Evolutionary conservation across 2,113 vertebrate species (phyloP).

Genomic region (Rallus limicola): DNA sequence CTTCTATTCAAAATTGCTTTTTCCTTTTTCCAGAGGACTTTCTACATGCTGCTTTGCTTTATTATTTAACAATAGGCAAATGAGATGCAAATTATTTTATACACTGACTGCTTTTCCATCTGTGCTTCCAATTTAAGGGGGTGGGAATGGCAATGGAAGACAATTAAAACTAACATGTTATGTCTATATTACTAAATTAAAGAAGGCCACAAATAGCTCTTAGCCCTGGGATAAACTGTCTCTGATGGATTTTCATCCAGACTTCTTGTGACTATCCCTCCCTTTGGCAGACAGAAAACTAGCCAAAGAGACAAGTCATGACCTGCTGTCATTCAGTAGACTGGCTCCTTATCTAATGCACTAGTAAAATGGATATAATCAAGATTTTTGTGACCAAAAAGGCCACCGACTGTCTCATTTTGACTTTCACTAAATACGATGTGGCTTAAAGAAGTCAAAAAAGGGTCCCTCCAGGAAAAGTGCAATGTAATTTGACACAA

Average conservation of each 20-base stretch:
- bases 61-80: constrained; percentile 50
- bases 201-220: background rate
- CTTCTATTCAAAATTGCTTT: background rate
- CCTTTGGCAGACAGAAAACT: background rate
- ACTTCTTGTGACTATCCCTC: background rate
- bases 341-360: background rate
- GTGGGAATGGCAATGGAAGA: background rate
- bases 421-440: background rate
- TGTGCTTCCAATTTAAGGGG: constrained; percentile 44
- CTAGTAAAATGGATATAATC: background rate
- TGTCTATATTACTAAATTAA: background rate
- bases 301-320: background rate
- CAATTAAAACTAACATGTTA: constrained; percentile 23
- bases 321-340: background rate
- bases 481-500: background rate
- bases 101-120: constrained; percentile 65
- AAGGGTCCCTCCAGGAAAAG: background rate
- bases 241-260: background rate
- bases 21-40: constrained; percentile 17
- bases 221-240: background rate
- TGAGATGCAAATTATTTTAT: constrained; percentile 66
- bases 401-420: background rate
- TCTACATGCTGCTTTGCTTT: constrained; percentile 25
- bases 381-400: background rate
- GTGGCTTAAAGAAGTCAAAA: background rate